Evolutionary conservation across 1,140 invertebrate genomes (phyloP).

Genomic region (Lutraria rhynchaena): DNA sequence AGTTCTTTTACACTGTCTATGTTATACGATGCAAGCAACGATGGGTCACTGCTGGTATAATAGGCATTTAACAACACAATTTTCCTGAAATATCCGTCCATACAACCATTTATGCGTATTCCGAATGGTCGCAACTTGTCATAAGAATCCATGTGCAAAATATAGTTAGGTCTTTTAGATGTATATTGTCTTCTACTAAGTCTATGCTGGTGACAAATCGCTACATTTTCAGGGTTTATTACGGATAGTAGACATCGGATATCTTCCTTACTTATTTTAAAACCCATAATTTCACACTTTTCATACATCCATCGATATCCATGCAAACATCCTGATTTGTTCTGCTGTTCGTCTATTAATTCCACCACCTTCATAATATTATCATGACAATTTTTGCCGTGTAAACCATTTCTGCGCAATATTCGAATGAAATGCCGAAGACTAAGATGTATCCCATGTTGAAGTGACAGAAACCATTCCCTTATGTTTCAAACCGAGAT

Average conservation of each 20-base stretch:
- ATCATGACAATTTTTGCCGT: not conserved
- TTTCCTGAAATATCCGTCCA: slow-evolving; percentile 72
- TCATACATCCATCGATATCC: slow-evolving; percentile 28
- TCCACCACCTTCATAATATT: not conserved
- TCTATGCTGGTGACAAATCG: slow-evolving; percentile 2
- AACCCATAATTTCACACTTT: not conserved
- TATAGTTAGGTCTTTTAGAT: slow-evolving; percentile 67
- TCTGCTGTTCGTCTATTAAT: slow-evolving; percentile 20
- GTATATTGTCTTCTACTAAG: slow-evolving; percentile 61
- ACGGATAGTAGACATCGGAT: slow-evolving; percentile 7
- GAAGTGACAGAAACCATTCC: slow-evolving; percentile 13
- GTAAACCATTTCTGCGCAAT: not conserved
- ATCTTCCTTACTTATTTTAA: slow-evolving; percentile 24
- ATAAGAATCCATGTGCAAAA: slow-evolving; percentile 77
- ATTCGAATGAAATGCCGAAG: slow-evolving; percentile 13
- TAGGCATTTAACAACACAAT: slow-evolving; percentile 71
- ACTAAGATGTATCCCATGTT: slow-evolving; percentile 1
- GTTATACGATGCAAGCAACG: slow-evolving; percentile 62
- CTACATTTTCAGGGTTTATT: slow-evolving; percentile 27
- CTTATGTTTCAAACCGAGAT: slow-evolving; percentile 1
- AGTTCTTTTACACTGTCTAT: slow-evolving; percentile 57
- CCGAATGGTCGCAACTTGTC: slow-evolving; percentile 76
- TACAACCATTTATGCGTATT: slow-evolving; percentile 71
- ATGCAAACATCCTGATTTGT: not conserved
- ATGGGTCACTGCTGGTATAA: slow-evolving; percentile 66